Conservation (phyloP, 2,797 vertebrate species). For the Gouania willdenowi region DNA sequence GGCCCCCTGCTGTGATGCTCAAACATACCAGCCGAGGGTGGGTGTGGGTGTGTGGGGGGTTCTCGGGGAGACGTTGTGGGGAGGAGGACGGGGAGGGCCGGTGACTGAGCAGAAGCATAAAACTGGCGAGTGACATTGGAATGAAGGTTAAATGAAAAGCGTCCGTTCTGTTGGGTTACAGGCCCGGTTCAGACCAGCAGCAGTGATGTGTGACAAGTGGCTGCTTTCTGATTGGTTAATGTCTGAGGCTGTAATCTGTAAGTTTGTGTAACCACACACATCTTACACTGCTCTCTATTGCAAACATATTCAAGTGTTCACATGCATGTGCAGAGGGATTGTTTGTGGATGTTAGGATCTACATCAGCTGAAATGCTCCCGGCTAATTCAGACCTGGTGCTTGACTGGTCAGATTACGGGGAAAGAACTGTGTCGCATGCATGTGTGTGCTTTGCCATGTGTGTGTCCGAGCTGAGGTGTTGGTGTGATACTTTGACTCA, state of each 20-base stretch:
- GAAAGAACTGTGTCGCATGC: not conserved
- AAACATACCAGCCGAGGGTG: conserved; percentile 58
- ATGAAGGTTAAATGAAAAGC: conserved; percentile 66
- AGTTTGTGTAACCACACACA: too few species aligned
- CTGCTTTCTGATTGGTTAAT: too few species aligned
- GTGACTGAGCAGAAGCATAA: conserved; percentile 37
- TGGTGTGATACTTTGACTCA: conserved; percentile 34
- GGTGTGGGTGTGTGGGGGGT: conserved; percentile 23
- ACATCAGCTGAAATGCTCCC: conserved; percentile 37
- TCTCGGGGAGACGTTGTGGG: conserved; percentile 10
- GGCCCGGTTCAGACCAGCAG: conserved; percentile 15
- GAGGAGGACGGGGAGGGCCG: conserved; percentile 17
- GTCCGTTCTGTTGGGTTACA: conserved; percentile 24
- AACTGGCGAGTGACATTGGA: conserved; percentile 67
- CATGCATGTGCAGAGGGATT: too few species aligned
- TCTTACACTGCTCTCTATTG: too few species aligned
- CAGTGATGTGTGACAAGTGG: conserved; percentile 13
- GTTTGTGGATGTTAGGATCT: too few species aligned
- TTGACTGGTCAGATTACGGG: not conserved
- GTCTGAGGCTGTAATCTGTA: too few species aligned
- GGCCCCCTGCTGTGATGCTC: conserved; percentile 66
- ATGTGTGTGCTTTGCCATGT: conserved; percentile 3
- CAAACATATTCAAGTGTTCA: too few species aligned
- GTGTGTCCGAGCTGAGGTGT: conserved; percentile 28
- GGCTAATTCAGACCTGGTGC: conserved; percentile 46